Evolutionary conservation across 1,140 invertebrate species (phyloP), one percentile per base, ranked within the genome.

Genomic region (Drosophila subobscura): DNA sequence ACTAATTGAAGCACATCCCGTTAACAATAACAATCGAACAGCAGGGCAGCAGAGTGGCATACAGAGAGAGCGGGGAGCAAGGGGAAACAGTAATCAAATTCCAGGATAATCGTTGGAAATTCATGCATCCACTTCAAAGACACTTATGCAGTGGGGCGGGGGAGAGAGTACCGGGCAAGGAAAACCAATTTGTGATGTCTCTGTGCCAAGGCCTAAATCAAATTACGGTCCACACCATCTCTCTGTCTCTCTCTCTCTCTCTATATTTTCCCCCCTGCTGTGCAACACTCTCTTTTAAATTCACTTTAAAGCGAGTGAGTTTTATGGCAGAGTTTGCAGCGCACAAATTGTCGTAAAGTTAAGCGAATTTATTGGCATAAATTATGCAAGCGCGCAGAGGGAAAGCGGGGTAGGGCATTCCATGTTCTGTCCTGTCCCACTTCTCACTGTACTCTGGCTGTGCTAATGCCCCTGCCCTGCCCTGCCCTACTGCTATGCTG

Each of bases 291-390:
- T 20, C 29, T 16, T 10, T 20, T 37, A 10, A 45, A 14, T 51
- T 33, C 27, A 68, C 44, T 68, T 68, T 68, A 55, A 68, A 68
- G 63, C 65, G 50, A 56, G 65, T 68, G 52, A 75, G 72, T 75
- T 85, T 89, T 71, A 89, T 78, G 78, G 67, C 86, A 71, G 72
- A 73, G 65, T 78, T 89, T 86, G 78, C 68, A 63, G 72, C 86
- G 16, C 72, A 86, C 85, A 89, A 89, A 90, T 89, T 89, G 84
- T 89, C 84, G 76, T 84, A 89, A 83, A 89, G 79, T 83, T 89
- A 89, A 89, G 84, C 84, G 76, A 89, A 89, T 89, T 89, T 89
- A 89, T 89, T 79, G 86, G 64, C 86, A 89, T 89, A 89, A 89
- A 89, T 89, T 89, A 89, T 90, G 77, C 80, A 79, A 74, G 42